These are phyloP conservation scores for Pitta sordida DNA, from an alignment of 2,113 vertebrate species.

Conservation along the genomic window DNA sequence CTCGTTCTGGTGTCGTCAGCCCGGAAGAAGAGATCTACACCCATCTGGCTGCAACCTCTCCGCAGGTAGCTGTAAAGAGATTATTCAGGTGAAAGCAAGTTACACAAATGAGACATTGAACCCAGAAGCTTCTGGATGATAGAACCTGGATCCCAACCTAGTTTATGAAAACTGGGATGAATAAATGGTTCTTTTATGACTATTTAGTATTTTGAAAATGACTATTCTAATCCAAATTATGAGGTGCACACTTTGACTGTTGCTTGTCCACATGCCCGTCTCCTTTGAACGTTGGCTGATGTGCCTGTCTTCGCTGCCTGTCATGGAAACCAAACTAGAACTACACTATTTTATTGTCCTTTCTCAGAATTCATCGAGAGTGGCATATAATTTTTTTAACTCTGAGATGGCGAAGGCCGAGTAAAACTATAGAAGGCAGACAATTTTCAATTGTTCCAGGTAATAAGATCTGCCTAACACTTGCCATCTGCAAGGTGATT, in stretches of 20 bases:
- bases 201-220: not conserved
- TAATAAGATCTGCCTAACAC: constrained; percentile 33
- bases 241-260: not conserved
- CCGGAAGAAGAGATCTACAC: too few species aligned
- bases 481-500: not conserved
- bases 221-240: not conserved
- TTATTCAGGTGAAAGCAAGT: not conserved
- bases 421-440: constrained; percentile 2
- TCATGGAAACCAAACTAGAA: not conserved
- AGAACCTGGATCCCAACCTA: not conserved
- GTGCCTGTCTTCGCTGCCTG: not conserved
- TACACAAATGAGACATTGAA: not conserved
- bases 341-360: not conserved
- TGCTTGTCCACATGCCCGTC: rapidly evolving
- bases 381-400: not conserved
- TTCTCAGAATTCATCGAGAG: not conserved
- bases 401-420: not conserved
- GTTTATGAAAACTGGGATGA: not conserved
- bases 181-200: not conserved
- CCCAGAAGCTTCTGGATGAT: not conserved
- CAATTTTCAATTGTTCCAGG: not conserved
- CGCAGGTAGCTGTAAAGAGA: too few species aligned
- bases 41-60: too few species aligned
- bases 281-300: not conserved
- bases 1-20: too few species aligned